phyloP scores from a whole-genome alignment of 1,140 invertebrate species.

The Drosophila navojoa region DNA sequence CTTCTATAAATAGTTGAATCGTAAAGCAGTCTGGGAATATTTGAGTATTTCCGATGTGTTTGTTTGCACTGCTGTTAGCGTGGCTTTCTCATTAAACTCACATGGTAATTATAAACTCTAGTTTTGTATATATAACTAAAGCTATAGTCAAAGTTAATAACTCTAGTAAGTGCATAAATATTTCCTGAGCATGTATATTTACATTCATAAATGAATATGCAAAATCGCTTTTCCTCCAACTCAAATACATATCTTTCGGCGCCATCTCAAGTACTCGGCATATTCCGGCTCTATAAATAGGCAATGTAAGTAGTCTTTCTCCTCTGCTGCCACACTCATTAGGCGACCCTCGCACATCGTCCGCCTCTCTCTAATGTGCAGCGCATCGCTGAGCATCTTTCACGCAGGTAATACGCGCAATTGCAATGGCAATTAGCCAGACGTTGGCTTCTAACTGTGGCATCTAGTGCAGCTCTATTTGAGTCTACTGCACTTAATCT shows the following conservation, averaged over 20 bases:
- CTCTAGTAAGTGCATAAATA: too few species aligned
- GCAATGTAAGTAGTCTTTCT: neutral
- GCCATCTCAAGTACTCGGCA: neutral
- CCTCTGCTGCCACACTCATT: neutral
- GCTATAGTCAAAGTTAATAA: too few species aligned
- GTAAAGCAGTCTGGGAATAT: too few species aligned
- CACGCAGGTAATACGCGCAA: slow-evolving; percentile 64
- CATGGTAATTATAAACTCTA: neutral
- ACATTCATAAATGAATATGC: too few species aligned
- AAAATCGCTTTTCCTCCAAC: too few species aligned
- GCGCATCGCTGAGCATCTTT: slow-evolving; percentile 42
- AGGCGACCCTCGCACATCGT: neutral
- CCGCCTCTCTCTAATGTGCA: slow-evolving; percentile 22
- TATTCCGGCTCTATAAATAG: slow-evolving; percentile 9
- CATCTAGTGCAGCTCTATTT: neutral
- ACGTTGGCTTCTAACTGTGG: slow-evolving; percentile 36
- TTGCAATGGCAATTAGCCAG: slow-evolving; percentile 62
- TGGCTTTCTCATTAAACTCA: neutral
- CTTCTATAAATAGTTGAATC: neutral
- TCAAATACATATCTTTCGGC: too few species aligned
- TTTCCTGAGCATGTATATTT: too few species aligned
- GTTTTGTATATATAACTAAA: too few species aligned
- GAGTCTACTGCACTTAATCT: slow-evolving; percentile 47
- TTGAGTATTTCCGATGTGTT: neutral
- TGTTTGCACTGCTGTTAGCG: too few species aligned